Percentiles rank a stretch among this genome's conserved stretches.
Conservation (phyloP, 2,113 vertebrate genomes). For the Athene cunicularia region DNA sequence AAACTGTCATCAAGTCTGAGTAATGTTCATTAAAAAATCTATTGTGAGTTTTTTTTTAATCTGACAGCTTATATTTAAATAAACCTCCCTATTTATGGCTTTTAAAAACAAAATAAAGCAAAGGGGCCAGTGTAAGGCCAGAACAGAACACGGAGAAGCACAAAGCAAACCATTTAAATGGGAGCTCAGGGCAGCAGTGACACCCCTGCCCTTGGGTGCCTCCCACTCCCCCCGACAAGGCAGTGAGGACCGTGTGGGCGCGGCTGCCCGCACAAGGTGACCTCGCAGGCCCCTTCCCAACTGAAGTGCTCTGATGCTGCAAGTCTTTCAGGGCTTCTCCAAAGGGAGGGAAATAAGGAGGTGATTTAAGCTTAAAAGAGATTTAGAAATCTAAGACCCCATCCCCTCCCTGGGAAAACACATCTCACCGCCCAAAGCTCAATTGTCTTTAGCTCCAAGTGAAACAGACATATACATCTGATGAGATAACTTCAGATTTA, state of each 20-base stretch:
- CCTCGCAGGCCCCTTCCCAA: not conserved
- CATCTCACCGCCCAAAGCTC: accelerated
- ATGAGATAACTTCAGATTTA: not conserved
- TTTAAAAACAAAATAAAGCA: not conserved
- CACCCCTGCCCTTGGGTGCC: not conserved
- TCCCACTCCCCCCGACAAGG: accelerated
- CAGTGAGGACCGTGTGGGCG: accelerated
- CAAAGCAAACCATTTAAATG: not conserved
- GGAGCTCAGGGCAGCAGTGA: not conserved
- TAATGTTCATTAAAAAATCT: not conserved
- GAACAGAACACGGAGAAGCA: not conserved
- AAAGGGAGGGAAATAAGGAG: not conserved
- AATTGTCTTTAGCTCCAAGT: not conserved
- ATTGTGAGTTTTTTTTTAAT: not conserved
- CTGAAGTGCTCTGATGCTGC: accelerated
- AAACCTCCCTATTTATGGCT: accelerated
- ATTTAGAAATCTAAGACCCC: not conserved
- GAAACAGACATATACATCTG: accelerated
- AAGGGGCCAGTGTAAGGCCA: not conserved
- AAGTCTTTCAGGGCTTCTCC: not conserved
- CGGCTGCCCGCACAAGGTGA: no score
- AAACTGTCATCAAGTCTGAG: not conserved
- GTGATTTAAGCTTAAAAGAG: not conserved
- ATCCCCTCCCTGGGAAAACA: not conserved
- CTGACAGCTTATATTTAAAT: not conserved